These are phyloP conservation scores for Dendroctonus valens DNA, from an alignment of 1,140 invertebrate genomes.

Conservation along the genomic window DNA sequence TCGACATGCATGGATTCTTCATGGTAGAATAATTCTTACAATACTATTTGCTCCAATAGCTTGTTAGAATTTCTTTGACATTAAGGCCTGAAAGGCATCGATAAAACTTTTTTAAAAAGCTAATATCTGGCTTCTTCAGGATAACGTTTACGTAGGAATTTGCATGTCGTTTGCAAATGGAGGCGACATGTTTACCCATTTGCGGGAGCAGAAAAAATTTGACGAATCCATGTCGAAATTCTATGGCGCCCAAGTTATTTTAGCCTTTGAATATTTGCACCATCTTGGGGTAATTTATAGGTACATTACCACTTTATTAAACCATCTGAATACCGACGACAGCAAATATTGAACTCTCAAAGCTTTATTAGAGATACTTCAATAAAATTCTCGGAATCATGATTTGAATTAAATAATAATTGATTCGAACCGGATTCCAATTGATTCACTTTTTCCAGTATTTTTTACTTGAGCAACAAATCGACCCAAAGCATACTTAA, in stretches of 20 bases:
- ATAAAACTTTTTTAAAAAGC: no score
- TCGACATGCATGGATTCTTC: constrained; percentile 29
- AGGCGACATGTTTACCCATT: constrained; percentile 80
- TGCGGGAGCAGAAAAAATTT: constrained; percentile 68
- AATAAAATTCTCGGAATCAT: no score
- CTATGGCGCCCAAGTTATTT: constrained; percentile 88
- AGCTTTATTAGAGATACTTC: no score
- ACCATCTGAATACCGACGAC: background rate
- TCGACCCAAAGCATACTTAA: no score
- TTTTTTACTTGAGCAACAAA: no score
- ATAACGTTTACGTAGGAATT: constrained; percentile 81
- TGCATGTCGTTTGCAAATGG: constrained; percentile 78
- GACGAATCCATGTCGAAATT: constrained; percentile 81
- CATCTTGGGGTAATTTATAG: constrained; percentile 83
- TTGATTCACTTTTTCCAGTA: no score
- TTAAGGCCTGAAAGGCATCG: constrained; percentile 8
- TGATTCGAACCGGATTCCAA: no score
- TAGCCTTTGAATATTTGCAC: constrained; percentile 94
- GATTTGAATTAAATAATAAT: no score
- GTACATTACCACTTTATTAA: constrained; percentile 8
- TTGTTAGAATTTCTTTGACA: background rate
- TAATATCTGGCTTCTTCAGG: constrained; percentile 79
- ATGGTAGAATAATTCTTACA: constrained; percentile 3
- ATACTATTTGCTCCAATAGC: background rate
- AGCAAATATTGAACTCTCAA: no score